A percentile compares a stretch with the other conserved stretches of the same genome.
Conservation (phyloP, 2,797 vertebrate species). For the Chiloscyllium punctatum region DNA sequence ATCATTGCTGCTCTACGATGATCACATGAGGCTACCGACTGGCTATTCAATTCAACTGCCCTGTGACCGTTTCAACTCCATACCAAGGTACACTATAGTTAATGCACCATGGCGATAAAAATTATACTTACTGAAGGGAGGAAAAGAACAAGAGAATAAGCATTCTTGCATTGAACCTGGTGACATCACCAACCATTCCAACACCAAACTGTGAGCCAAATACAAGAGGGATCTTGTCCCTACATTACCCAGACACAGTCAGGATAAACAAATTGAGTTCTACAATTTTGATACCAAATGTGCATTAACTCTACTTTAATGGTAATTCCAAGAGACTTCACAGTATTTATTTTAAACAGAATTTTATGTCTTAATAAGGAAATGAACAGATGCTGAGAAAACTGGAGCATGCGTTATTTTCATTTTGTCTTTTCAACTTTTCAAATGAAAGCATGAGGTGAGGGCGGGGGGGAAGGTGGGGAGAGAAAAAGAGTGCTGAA, state of each 20-base stretch:
- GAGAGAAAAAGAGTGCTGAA: background rate
- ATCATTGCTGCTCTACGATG: background rate
- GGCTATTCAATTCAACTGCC: background rate
- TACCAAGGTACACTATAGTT: background rate
- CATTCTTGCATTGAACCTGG: background rate
- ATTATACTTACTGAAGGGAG: background rate
- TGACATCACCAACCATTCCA: conserved; percentile 19
- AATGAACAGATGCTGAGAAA: background rate
- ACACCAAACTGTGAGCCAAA: background rate
- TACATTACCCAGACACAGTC: conserved; percentile 26
- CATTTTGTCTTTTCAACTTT: background rate
- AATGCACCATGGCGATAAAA: background rate
- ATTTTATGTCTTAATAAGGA: conserved; percentile 24
- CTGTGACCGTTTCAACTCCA: background rate
- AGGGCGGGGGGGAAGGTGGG: background rate
- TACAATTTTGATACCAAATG: background rate
- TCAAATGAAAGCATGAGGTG: background rate
- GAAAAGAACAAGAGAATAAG: background rate
- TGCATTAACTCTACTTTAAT: conserved; percentile 29
- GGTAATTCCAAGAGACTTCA: conserved; percentile 32
- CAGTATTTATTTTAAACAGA: conserved; percentile 29
- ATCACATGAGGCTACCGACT: no score
- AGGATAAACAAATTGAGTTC: conserved; percentile 15
- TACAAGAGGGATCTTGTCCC: conserved; percentile 11
- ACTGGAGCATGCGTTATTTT: background rate